Evolutionary conservation across 1,140 invertebrate species (phyloP), one percentile per base, ranked within the genome.

Genomic region (Eupristina koningsbergeri): DNA sequence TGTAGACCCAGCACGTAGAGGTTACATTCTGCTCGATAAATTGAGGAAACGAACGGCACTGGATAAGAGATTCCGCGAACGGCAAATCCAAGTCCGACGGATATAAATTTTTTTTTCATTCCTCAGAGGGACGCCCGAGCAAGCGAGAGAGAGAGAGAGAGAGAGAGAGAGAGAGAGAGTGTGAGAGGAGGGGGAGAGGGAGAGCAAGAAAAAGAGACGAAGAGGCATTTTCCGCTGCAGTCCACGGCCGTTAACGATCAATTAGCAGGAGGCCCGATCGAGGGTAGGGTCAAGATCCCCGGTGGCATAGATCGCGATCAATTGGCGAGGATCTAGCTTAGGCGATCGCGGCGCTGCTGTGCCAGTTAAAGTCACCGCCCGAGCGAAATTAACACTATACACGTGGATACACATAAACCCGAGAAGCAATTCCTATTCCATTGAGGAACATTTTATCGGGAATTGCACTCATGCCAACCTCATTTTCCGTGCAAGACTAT

Each of bases 171-270:
- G 11, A 5, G 41, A 45, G 41, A 45, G 41, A 45, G 41, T 7
- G 45, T 53, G 31, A 34, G 61, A 31, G 13, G n/a, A 45, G 53
- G 34, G 34, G 31, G 61, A 50, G 34, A 17, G 0, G 9, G 22
- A 19, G 36, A 53, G 53, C 75, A 58, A 36, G 41, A 5, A 11
- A 45, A 45, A 5, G 41, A 45, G 41, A 45, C 6, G 11, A 11
- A 45, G 45, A 75, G 31, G 26, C 58, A 77, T 69, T 80, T 69
- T 45, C 77, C 77, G 39, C 39, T 67, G 74, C 17, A 22, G 9
- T 34, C 53, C 76, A 5, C 29, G 45, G 22, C 47, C 29, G 69
- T 80, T 80, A 80, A 69, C 79, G 64, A 53, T 29, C 64, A 80
- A 80, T 80, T 80, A 80, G 58, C 67, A 22, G 29, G 19, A 1